These are phyloP conservation scores for Suillia variegata DNA, from an alignment of 2,888 invertebrate species.

Conservation along the genomic window DNA sequence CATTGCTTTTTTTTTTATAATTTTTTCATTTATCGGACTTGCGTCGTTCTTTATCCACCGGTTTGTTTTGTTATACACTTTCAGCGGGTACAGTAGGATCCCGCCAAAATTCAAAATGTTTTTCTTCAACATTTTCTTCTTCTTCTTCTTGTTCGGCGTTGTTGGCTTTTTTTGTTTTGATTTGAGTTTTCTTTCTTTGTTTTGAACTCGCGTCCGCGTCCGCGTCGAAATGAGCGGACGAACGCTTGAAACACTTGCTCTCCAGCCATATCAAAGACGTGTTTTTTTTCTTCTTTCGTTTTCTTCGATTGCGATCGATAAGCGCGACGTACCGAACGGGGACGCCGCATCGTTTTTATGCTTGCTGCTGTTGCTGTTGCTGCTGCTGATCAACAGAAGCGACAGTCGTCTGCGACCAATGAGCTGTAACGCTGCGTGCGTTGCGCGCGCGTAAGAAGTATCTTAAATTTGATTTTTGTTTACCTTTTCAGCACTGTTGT, in stretches of 20 bases:
- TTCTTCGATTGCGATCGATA: not conserved
- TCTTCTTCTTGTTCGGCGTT: not conserved
- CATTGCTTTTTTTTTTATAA: too few relatives aligned
- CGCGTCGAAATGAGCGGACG: not conserved
- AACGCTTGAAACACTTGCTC: not conserved
- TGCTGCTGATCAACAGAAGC: not conserved
- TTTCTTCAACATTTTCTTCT: not conserved
- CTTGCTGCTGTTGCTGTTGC: not conserved
- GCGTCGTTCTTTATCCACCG: too few relatives aligned
- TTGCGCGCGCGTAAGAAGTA: too few relatives aligned
- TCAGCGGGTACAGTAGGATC: slow-evolving; percentile 48
- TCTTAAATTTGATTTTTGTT: too few relatives aligned
- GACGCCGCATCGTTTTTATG: too few relatives aligned
- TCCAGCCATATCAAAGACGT: not conserved
- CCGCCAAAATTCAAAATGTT: slow-evolving; percentile 43
- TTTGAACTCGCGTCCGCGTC: too few relatives aligned
- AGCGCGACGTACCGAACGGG: not conserved
- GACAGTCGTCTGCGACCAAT: not conserved
- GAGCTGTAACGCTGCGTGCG: not conserved
- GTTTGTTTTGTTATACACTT: slow-evolving; percentile 49
- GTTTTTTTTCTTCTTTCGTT: not conserved
- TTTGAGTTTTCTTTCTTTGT: slow-evolving; percentile 40
- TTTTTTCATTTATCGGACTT: too few relatives aligned
- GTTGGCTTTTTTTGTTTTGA: slow-evolving; percentile 42
- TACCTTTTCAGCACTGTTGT: too few relatives aligned